These are phyloP conservation scores for Trididemnum nubilum DNA, from an alignment of 23 tunicate genomes.

Conservation along the genomic window DNA sequence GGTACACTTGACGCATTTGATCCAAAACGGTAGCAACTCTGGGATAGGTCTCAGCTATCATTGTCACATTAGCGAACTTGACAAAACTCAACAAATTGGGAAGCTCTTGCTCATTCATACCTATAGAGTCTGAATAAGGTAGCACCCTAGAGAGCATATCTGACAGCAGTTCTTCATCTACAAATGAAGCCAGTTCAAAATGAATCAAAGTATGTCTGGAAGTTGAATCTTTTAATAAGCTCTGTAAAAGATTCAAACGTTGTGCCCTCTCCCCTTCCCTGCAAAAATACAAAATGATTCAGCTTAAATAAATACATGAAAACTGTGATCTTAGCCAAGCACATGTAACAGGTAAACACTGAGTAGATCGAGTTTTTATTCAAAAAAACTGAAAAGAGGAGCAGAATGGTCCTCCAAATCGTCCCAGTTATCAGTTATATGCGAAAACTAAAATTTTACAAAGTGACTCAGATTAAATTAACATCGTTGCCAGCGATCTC, in stretches of 20 bases:
- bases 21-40: constrained; percentile 91
- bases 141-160: constrained; percentile 57
- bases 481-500: no score
- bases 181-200: constrained; percentile 96
- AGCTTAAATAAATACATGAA: background rate
- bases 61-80: constrained; percentile 63
- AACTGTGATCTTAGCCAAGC: no score
- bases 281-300: constrained; percentile 12
- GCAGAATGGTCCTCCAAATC: no score
- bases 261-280: constrained; percentile 56
- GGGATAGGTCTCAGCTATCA: constrained; percentile 63
- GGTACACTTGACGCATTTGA: constrained; percentile 69
- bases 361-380: no score
- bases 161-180: constrained; percentile 62
- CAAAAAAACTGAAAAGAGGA: no score
- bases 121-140: constrained; percentile 84
- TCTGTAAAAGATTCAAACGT: constrained; percentile 38
- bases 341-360: no score
- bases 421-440: no score
- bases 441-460: no score
- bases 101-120: constrained; percentile 97
- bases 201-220: constrained; percentile 51
- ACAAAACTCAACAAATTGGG: constrained; percentile 83
- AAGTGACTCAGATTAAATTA: no score
- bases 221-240: constrained; percentile 54